These are phyloP conservation scores for Phenganax marumi DNA, from an alignment of 92 coral and sea anemone species.

Conservation along the genomic window DNA sequence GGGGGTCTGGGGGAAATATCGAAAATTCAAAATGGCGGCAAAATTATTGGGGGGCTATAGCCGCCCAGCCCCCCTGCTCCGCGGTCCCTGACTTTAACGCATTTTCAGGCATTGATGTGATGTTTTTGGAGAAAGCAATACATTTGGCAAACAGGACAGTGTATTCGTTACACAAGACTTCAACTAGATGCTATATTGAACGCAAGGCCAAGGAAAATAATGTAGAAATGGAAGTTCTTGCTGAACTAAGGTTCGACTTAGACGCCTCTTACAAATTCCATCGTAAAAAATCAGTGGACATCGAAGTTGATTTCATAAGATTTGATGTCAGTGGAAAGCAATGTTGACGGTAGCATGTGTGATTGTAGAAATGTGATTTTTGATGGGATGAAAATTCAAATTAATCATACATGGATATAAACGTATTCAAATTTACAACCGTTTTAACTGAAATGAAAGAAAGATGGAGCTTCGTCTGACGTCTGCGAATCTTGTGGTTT, in stretches of 20 bases:
- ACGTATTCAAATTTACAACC: neutral
- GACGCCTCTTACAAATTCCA: constrained; percentile 87
- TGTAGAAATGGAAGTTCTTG: constrained; percentile 78
- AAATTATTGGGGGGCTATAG: too few species aligned
- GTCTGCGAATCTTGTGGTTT: neutral
- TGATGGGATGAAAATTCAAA: too few species aligned
- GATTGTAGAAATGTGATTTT: too few species aligned
- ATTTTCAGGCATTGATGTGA: constrained; percentile 79
- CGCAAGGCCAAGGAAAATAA: constrained; percentile 77
- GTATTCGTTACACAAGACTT: constrained; percentile 93
- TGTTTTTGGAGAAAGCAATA: constrained; percentile 75
- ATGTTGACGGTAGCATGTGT: neutral
- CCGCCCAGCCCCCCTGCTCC: too few species aligned
- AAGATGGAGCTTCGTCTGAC: too few species aligned
- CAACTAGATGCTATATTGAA: constrained; percentile 78
- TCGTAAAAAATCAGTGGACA: constrained; percentile 79
- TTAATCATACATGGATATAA: too few species aligned
- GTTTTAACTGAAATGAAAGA: neutral
- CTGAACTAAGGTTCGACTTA: constrained; percentile 83
- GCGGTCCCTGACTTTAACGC: neutral
- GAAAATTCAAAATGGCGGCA: too few species aligned
- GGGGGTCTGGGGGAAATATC: too few species aligned
- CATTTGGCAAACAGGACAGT: constrained; percentile 70
- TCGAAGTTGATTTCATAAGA: constrained; percentile 87
- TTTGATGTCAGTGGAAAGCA: constrained; percentile 44